These are phyloP conservation scores for Thyatira batis DNA, from an alignment of 2,888 invertebrate genomes.

Conservation along the genomic window DNA sequence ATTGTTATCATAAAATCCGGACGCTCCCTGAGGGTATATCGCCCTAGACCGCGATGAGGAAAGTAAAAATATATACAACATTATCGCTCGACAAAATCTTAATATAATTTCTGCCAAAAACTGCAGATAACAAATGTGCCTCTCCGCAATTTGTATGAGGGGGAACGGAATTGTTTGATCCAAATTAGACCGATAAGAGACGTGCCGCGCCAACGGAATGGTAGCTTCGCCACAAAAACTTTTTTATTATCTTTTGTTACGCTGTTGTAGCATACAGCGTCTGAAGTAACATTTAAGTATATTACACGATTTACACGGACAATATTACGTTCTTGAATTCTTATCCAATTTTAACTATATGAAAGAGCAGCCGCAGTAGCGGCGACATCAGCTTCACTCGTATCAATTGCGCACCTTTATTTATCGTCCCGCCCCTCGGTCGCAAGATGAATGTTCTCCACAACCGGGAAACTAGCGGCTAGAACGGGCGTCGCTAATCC, in stretches of 20 bases:
- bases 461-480: slow-evolving; percentile 58
- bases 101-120: slow-evolving; percentile 77
- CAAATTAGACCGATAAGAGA: slow-evolving; percentile 75
- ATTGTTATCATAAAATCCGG: slow-evolving; percentile 65
- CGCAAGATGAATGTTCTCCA: slow-evolving; percentile 58
- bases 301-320: slow-evolving; percentile 41
- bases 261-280: slow-evolving; percentile 29
- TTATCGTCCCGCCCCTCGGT: slow-evolving; percentile 55
- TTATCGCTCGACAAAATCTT: slow-evolving; percentile 74
- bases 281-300: slow-evolving; percentile 41
- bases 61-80: slow-evolving; percentile 71
- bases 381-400: slow-evolving; percentile 41
- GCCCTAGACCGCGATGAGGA: slow-evolving; percentile 46
- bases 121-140: slow-evolving; percentile 76
- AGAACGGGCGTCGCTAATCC: slow-evolving; percentile 60
- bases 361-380: slow-evolving; percentile 34
- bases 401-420: slow-evolving; percentile 60
- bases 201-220: slow-evolving; percentile 58
- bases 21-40: slow-evolving; percentile 52
- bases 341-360: slow-evolving; percentile 46
- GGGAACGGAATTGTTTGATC: slow-evolving; percentile 75
- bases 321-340: slow-evolving; percentile 39
- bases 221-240: slow-evolving; percentile 54
- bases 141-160: slow-evolving; percentile 67
- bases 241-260: slow-evolving; percentile 61